phyloP scores from a whole-genome alignment of 2,888 invertebrate genomes.

The Eudasyphora cyanicolor region DNA sequence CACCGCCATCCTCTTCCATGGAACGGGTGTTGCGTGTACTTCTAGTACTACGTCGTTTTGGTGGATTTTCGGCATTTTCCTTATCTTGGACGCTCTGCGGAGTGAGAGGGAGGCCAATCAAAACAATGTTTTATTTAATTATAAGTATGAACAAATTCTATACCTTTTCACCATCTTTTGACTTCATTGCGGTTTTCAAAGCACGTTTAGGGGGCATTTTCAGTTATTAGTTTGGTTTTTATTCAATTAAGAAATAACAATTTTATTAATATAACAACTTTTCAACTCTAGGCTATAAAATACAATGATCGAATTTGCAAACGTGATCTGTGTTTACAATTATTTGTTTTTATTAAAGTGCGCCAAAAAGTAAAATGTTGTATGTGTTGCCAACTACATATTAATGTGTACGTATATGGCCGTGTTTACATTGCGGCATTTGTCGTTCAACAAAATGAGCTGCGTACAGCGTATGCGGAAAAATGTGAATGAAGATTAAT shows the following conservation, averaged over 20 bases:
- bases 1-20: slow-evolving; percentile 68
- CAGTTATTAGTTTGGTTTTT: neutral
- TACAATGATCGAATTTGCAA: neutral
- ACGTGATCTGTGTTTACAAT: neutral
- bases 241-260: too few relatives aligned
- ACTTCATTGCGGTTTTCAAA: neutral
- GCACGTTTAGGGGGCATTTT: slow-evolving; percentile 38
- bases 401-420: neutral
- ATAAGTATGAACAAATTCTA: neutral
- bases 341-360: slow-evolving; percentile 23
- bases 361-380: slow-evolving; percentile 25
- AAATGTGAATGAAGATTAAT: too few relatives aligned
- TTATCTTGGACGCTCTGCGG: slow-evolving; percentile 36
- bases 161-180: slow-evolving; percentile 19
- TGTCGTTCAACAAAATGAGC: too few relatives aligned
- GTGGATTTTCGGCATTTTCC: slow-evolving; percentile 72
- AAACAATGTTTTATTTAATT: neutral
- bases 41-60: slow-evolving; percentile 75
- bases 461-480: too few relatives aligned
- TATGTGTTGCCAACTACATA: slow-evolving; percentile 47
- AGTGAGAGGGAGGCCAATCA: neutral
- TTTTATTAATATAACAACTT: neutral
- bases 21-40: slow-evolving; percentile 72
- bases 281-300: neutral
- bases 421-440: slow-evolving; percentile 41